Base-by-base conservation (phyloP, 2,113 vertebrate genomes). In the Tachuris rubrigastra region DNA sequence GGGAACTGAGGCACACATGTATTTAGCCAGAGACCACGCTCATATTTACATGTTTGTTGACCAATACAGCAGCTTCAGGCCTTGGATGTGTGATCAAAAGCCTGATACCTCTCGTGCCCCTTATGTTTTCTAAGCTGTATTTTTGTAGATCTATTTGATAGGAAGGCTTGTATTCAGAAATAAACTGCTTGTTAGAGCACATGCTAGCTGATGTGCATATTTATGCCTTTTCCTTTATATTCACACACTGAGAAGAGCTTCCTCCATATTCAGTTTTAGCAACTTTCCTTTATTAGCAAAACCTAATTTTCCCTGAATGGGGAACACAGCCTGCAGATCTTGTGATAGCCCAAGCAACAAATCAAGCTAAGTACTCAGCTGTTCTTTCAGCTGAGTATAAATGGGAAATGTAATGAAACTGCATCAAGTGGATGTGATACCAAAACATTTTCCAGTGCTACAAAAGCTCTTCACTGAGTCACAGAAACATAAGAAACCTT, bases 241-340 rank as follows among this genome's bases (percentile, higher is more conserved):
- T 87, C 78, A 81, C 67, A 65, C n/a, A 35, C 33, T 84, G 72
- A 83, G 46, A 76, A 67, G 15, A 90, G 5, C 47, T 81, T 81
- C 74, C 55, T 85, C 28, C 46, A 13, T 60, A 87, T 65, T 77
- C 73, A 28, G 44, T 87, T 89, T 81, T 77, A 92, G 59, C 41
- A 92, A 35, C 41, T 81, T 77, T 68, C 56, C 68, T 91, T 80
- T 83, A 65, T 83, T 68, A 89, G 63, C 58, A 91, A 76, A 89
- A 63, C 7, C 31, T 73, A 24, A 50, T 87, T 95, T 92, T 56
- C 27, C 49, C 21, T 65, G 55, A 80, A 73, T 65, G 55, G 30
- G 33, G 18, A 85, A 73, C 37, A 41, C 4, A n/a, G 33, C 30
- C 59, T 87, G 73, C 89, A 91, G 73, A 66, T 28, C 55, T 75